These are phyloP conservation scores for Andinoacara biseriatus DNA, from an alignment of 2,113 vertebrate genomes.

Conservation along the genomic window DNA sequence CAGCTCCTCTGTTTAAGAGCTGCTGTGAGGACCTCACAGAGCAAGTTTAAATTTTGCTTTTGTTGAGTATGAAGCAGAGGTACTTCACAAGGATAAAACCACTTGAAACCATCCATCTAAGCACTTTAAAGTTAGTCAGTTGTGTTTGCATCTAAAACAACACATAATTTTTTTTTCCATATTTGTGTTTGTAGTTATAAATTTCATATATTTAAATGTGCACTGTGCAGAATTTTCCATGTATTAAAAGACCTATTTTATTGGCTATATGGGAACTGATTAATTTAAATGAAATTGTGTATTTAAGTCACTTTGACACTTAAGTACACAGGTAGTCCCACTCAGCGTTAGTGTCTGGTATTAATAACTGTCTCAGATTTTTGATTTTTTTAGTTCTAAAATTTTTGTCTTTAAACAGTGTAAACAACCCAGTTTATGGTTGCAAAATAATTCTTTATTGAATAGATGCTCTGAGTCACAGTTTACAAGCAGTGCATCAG, in stretches of 20 bases:
- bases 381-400: background rate
- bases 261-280: background rate
- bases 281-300: background rate
- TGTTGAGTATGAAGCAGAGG: background rate
- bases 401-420: background rate
- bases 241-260: background rate
- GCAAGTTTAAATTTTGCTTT: background rate
- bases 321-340: too few relatives aligned
- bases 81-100: background rate
- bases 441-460: background rate
- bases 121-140: background rate
- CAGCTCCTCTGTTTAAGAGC: slow-evolving; percentile 4
- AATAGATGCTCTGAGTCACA: too few relatives aligned
- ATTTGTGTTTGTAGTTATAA: too few relatives aligned
- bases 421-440: background rate
- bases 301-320: too few relatives aligned
- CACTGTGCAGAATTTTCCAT: background rate
- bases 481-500: too few relatives aligned
- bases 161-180: background rate
- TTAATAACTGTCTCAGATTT: background rate
- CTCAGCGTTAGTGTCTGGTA: background rate
- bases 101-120: slow-evolving; percentile 12
- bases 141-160: background rate
- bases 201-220: background rate
- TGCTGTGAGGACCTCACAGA: background rate